These are phyloP conservation scores for Aurelia aurita DNA, from an alignment of 30 jellyfish, hydroid and myxozoan species.

Conservation along the genomic window DNA sequence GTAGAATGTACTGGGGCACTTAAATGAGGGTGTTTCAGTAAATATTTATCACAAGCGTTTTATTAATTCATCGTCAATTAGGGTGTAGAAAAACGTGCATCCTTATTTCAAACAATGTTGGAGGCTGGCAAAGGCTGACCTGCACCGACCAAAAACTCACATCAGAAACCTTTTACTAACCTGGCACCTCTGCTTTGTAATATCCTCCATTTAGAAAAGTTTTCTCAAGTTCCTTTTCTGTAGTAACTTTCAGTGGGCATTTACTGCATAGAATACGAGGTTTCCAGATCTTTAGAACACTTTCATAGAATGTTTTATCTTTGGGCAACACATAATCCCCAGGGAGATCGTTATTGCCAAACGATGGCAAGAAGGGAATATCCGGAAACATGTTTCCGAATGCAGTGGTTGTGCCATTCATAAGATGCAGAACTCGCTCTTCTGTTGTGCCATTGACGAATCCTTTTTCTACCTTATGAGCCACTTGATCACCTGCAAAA, in stretches of 20 bases:
- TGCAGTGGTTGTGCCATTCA: constrained; percentile 10
- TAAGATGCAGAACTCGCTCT: constrained; percentile 32
- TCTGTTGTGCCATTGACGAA: constrained; percentile 4
- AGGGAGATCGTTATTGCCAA: constrained; percentile 77
- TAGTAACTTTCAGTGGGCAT: constrained; percentile 44
- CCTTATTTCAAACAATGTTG: no score
- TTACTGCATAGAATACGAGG: constrained; percentile 59
- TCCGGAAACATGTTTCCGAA: constrained; percentile 11
- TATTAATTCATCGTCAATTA: no score
- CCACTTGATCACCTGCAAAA: constrained; percentile 70
- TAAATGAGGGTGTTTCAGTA: no score
- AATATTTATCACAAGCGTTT: no score
- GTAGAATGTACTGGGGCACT: no score
- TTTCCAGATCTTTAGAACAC: constrained; percentile 47
- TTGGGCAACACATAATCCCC: constrained; percentile 65
- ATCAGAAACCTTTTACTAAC: not conserved
- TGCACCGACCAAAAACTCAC: no score
- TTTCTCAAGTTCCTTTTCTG: constrained; percentile 50
- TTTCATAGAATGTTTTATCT: constrained; percentile 29
- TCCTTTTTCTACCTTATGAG: constrained; percentile 42
- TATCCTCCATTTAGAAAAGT: constrained; percentile 78
- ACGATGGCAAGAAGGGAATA: constrained; percentile 51
- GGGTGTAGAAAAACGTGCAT: no score
- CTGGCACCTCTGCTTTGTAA: constrained; percentile 54
- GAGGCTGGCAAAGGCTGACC: no score